These are phyloP conservation scores for Rhabdornis inornatus DNA, from an alignment of 2,113 vertebrate species.

Conservation along the genomic window DNA sequence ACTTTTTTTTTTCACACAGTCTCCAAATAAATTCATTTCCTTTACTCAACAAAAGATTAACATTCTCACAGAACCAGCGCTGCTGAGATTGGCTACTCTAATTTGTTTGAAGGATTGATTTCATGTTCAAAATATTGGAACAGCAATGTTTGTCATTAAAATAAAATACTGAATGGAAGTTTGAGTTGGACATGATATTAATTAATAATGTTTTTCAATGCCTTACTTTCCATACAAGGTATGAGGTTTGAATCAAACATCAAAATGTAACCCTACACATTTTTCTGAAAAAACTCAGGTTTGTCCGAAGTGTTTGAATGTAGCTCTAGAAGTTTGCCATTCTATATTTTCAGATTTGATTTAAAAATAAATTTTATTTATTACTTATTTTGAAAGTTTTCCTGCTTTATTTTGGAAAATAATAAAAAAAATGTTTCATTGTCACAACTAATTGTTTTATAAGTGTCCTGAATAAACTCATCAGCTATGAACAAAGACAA, in stretches of 20 bases:
- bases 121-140: not conserved
- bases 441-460: not conserved
- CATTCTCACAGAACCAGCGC: not conserved
- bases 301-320: not conserved
- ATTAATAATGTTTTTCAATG: constrained; percentile 14
- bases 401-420: not conserved
- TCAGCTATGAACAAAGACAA: not conserved
- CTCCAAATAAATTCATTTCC: not conserved
- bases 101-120: constrained; percentile 37
- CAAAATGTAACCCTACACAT: not conserved
- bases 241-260: not conserved
- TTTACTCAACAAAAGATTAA: constrained; percentile 7
- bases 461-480: not conserved
- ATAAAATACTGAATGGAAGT: constrained; percentile 22
- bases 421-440: not conserved
- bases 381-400: not conserved
- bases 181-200: not conserved
- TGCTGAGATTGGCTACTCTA: not conserved
- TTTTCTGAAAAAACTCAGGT: not conserved
- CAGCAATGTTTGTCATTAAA: not conserved
- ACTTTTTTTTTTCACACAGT: not conserved
- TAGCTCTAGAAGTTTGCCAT: not conserved
- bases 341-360: not conserved
- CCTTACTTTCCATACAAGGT: not conserved
- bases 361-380: not conserved